Conservation (phyloP, 2,797 vertebrate species). For the Artibeus jamaicensis region DNA sequence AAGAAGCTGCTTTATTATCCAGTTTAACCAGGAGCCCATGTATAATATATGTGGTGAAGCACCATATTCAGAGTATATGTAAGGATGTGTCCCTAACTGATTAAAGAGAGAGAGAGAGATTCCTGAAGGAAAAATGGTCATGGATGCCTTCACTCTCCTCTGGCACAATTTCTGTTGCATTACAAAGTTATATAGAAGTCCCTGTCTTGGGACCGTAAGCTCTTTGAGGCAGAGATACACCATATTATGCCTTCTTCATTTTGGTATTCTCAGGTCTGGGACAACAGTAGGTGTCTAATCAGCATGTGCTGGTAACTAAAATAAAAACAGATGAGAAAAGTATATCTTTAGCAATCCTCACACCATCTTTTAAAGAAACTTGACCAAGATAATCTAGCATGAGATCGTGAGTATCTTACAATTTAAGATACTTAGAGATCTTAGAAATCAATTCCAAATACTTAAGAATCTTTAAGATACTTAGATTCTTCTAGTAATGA, state of each 20-base stretch:
- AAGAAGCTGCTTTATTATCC: neutral
- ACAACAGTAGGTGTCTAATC: neutral
- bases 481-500: slow-evolving; percentile 55
- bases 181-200: neutral
- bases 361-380: slow-evolving; percentile 71
- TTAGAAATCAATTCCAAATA: no score
- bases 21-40: neutral
- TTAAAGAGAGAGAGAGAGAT: neutral
- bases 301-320: neutral
- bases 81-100: neutral
- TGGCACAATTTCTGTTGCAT: neutral
- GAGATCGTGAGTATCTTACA: slow-evolving; percentile 55
- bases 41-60: no score
- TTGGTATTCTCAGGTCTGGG: neutral
- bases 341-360: slow-evolving; percentile 4
- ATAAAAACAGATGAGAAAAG: neutral
- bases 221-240: neutral
- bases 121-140: neutral
- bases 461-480: no score
- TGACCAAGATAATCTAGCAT: slow-evolving; percentile 54
- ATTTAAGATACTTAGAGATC: no score
- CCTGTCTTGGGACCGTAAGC: neutral
- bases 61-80: neutral
- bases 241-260: neutral
- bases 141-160: neutral